Conservation (phyloP, 2,888 invertebrate species). For the Eremobia ochroleuca region DNA sequence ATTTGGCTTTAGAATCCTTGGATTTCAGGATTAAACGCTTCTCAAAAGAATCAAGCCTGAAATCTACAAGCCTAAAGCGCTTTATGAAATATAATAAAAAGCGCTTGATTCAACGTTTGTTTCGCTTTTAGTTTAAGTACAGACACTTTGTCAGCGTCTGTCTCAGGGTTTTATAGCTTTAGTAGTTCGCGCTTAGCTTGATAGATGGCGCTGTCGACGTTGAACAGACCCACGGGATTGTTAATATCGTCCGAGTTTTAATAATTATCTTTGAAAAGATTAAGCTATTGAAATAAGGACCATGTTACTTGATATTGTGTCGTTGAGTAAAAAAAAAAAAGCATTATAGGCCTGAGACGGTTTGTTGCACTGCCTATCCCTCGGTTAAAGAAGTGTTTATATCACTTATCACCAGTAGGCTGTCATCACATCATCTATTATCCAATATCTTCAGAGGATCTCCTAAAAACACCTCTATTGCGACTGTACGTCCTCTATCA, state of each 20-base stretch:
- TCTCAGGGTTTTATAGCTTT: constrained; percentile 40
- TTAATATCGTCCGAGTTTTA: constrained; percentile 41
- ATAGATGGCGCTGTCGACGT: constrained; percentile 55
- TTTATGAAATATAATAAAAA: constrained; percentile 55
- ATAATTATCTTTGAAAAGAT: constrained; percentile 32
- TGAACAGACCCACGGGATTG: constrained; percentile 38
- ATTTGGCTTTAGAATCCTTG: constrained; percentile 13
- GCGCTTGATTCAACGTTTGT: constrained; percentile 54
- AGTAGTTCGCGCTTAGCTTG: constrained; percentile 53
- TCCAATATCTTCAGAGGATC: not conserved
- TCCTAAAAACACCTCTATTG: not conserved
- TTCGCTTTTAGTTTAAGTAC: constrained; percentile 53
- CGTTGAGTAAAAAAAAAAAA: too few species aligned
- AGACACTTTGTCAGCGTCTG: constrained; percentile 52
- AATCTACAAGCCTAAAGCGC: constrained; percentile 35
- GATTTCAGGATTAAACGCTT: constrained; percentile 26
- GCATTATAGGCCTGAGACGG: too few species aligned
- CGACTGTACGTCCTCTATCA: not conserved
- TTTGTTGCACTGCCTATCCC: not conserved
- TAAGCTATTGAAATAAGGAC: not conserved
- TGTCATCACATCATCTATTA: not conserved
- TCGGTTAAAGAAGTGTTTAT: too few species aligned
- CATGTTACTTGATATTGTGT: not conserved
- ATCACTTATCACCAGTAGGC: not conserved
- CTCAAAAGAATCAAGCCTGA: constrained; percentile 27